Evolutionary conservation across 1,140 invertebrate species (phyloP).

Genomic region (Pseudomyrmex concolor): DNA sequence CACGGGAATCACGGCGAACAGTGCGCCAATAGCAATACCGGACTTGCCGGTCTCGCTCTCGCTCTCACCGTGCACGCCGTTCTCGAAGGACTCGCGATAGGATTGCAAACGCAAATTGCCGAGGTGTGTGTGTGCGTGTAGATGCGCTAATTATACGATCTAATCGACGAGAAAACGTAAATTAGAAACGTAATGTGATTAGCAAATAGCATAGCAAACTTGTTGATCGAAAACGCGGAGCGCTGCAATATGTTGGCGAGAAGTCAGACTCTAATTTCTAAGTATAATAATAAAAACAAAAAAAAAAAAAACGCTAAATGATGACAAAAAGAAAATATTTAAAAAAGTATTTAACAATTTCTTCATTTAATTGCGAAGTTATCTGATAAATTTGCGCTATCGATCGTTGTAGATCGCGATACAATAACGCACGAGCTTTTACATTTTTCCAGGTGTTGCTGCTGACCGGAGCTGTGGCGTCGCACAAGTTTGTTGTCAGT

Average conservation of each 20-base stretch:
- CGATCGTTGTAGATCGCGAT: not conserved
- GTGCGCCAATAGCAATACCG: constrained; percentile 85
- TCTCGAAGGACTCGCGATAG: constrained; percentile 94
- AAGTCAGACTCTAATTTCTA: too few species aligned
- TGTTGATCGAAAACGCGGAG: too few species aligned
- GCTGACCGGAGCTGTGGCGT: constrained; percentile 89
- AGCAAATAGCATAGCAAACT: not conserved
- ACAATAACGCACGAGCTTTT: not conserved
- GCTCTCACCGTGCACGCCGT: constrained; percentile 92
- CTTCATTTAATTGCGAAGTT: not conserved
- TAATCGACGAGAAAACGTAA: not conserved
- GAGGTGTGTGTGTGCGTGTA: constrained; percentile 84
- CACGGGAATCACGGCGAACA: constrained; percentile 88
- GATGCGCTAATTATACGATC: not conserved
- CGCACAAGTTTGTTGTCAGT: constrained; percentile 92
- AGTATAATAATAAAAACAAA: too few species aligned
- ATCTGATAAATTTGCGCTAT: not conserved
- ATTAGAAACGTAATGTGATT: not conserved
- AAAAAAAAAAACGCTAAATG: too few species aligned
- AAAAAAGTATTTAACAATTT: too few species aligned
- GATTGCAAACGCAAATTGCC: constrained; percentile 87
- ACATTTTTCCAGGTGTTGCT: constrained; percentile 86
- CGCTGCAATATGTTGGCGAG: too few species aligned
- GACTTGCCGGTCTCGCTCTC: constrained; percentile 87
- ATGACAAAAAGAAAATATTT: too few species aligned